phyloP scores from a whole-genome alignment of 1,140 invertebrate species.

The Aphelinus certus region DNA sequence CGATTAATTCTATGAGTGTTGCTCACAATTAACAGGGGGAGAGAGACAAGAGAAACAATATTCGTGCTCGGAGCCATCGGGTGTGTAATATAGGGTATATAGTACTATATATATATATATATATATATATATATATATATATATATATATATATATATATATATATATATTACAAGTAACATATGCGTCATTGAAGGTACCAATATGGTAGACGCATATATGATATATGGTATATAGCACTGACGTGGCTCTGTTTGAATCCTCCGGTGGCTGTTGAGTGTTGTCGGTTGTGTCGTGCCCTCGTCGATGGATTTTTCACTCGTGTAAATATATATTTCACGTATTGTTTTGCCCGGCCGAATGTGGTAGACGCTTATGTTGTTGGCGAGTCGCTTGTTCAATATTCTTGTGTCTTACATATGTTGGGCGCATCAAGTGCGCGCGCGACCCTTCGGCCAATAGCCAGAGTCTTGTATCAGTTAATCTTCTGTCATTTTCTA shows the following conservation, averaged over 20 bases:
- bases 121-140: too few relatives aligned
- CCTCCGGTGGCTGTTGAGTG: not conserved
- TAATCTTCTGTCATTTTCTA: too few relatives aligned
- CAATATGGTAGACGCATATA: not conserved
- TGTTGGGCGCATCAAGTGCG: too few relatives aligned
- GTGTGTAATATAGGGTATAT: not conserved
- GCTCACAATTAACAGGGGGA: too few relatives aligned
- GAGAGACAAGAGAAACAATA: slow-evolving; percentile 9
- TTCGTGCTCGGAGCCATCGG: slow-evolving; percentile 10
- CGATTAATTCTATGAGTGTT: too few relatives aligned
- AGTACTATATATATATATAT: too few relatives aligned
- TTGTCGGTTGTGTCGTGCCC: slow-evolving; percentile 32
- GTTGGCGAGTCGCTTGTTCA: slow-evolving; percentile 21
- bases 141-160: too few relatives aligned
- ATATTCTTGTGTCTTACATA: not conserved
- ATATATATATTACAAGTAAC: not conserved
- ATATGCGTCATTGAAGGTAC: not conserved
- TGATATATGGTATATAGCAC: not conserved
- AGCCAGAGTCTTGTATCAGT: too few relatives aligned
- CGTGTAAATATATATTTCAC: slow-evolving; percentile 15
- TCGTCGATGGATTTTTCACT: slow-evolving; percentile 25
- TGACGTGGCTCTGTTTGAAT: slow-evolving; percentile 21
- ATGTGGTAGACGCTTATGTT: slow-evolving; percentile 20
- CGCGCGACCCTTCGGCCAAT: too few relatives aligned
- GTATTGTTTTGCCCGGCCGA: slow-evolving; percentile 16